phyloP scores from a whole-genome alignment of 2,113 vertebrate species.

The Leptodactylus fuscus region DNA sequence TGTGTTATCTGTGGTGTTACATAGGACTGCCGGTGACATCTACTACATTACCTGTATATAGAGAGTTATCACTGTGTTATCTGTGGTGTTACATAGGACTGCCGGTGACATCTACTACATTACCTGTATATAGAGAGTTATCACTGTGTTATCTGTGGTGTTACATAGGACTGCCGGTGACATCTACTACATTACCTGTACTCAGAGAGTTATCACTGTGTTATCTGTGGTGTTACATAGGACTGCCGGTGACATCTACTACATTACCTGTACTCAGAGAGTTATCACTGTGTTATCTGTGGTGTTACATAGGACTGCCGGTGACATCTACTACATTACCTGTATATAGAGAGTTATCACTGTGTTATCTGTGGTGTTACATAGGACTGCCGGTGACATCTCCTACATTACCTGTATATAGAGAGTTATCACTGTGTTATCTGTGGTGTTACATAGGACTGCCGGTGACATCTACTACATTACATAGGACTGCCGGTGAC shows the following conservation, averaged over 20 bases:
- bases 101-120: not conserved
- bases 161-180: not conserved
- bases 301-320: slow-evolving; percentile 6
- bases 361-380: not conserved
- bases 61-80: no score
- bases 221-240: not conserved
- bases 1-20: no score
- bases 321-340: not conserved
- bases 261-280: not conserved
- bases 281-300: not conserved
- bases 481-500: not conserved
- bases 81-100: slow-evolving; percentile 17
- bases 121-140: no score
- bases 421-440: no score
- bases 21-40: no score
- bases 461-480: not conserved
- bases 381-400: not conserved
- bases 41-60: no score
- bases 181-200: not conserved
- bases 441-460: slow-evolving; percentile 20
- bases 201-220: not conserved
- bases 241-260: slow-evolving; percentile 1
- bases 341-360: no score
- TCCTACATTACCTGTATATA: not conserved
- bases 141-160: slow-evolving; percentile 7